Evolutionary conservation across 1,140 invertebrate genomes (phyloP).

Genomic region (Meloidogyne exigua): DNA sequence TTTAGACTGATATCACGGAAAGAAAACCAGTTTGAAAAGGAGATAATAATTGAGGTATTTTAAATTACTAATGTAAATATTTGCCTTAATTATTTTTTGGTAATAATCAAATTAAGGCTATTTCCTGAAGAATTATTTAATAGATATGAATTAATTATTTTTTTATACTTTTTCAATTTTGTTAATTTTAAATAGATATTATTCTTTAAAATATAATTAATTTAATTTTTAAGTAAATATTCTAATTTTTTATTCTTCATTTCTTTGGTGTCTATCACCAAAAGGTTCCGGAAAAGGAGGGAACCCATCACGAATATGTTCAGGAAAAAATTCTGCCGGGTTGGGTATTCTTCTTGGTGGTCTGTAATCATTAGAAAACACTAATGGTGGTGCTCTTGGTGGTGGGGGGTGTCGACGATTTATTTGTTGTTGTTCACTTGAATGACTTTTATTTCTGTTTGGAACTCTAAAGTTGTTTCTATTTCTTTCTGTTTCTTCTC

Average conservation of each 20-base stretch:
- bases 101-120: no score
- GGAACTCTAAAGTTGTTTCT: no score
- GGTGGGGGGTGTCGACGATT: not conserved
- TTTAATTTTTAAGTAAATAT: no score
- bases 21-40: not conserved
- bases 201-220: no score
- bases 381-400: not conserved
- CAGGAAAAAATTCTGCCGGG: slow-evolving; percentile 23
- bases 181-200: no score
- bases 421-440: not conserved
- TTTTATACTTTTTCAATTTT: no score
- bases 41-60: no score
- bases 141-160: no score
- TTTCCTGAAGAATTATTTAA: no score
- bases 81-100: no score
- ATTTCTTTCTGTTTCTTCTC: not conserved
- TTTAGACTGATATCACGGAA: not conserved
- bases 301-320: slow-evolving; percentile 11
- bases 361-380: not conserved
- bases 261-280: not conserved
- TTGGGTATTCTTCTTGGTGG: not conserved
- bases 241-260: not conserved
- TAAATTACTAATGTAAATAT: no score
- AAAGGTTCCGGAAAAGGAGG: slow-evolving; percentile 22
- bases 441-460: not conserved